These are phyloP conservation scores for Theretra japonica DNA, from an alignment of 2,888 invertebrate species.

Conservation along the genomic window DNA sequence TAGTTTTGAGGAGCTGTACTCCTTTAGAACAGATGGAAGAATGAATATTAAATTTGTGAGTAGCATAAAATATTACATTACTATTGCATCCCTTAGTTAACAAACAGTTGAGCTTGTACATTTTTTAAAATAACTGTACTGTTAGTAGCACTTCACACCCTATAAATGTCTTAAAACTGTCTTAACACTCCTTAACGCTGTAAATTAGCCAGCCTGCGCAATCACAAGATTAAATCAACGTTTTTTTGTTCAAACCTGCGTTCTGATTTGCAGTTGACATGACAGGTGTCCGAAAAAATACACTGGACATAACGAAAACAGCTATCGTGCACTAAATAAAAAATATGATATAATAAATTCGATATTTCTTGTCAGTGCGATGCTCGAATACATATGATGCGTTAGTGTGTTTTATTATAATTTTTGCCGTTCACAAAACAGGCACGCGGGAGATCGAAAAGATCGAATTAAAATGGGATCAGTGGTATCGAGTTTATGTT, in stretches of 20 bases:
- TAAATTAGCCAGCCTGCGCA: not conserved
- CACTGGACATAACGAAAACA: constrained; percentile 4
- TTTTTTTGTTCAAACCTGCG: not conserved
- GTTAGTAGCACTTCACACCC: not conserved
- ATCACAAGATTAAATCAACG: constrained; percentile 8
- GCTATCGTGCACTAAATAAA: constrained; percentile 3
- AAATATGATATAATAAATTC: not conserved
- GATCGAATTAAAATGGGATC: constrained; percentile 27
- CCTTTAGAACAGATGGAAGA: too few species aligned
- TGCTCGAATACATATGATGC: constrained; percentile 24
- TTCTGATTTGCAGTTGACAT: constrained; percentile 13
- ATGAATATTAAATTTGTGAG: too few species aligned
- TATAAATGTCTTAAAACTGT: not conserved
- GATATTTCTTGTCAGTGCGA: constrained; percentile 2
- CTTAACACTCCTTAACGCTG: not conserved
- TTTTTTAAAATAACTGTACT: too few species aligned
- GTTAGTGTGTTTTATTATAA: constrained; percentile 23
- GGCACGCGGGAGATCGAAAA: constrained; percentile 25
- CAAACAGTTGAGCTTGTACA: too few species aligned
- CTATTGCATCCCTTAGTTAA: too few species aligned
- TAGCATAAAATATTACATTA: too few species aligned
- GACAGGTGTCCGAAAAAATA: constrained; percentile 16
- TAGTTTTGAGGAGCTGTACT: too few species aligned
- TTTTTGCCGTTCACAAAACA: constrained; percentile 22
- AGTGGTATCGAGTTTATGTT: constrained; percentile 26